Evolutionary conservation across 2,797 vertebrate species (phyloP).

Genomic region (Melanotaenia boesemani): DNA sequence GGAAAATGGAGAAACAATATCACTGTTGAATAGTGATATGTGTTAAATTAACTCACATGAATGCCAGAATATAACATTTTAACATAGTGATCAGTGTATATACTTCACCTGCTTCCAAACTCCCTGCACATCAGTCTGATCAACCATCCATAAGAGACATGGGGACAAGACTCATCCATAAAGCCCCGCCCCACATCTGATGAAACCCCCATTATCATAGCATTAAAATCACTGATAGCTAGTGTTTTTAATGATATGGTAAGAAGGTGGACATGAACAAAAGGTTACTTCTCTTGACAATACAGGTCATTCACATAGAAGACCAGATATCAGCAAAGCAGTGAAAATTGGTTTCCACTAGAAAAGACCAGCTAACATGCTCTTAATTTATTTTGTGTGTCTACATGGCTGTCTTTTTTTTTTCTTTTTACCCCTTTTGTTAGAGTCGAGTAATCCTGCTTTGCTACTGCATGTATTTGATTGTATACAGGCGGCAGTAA

Average conservation of each 20-base stretch:
- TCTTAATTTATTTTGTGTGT: slow-evolving; percentile 6
- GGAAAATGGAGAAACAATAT: no score
- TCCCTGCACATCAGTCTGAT: no score
- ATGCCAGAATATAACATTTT: background rate
- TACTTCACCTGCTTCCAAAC: background rate
- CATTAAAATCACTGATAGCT: no score
- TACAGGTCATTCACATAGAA: background rate
- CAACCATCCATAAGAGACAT: no score
- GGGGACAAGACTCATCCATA: no score
- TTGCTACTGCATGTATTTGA: background rate
- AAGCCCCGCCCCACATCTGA: no score
- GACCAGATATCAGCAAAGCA: slow-evolving; percentile 15
- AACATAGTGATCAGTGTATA: background rate
- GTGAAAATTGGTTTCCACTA: slow-evolving; percentile 10
- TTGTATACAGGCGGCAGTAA: background rate
- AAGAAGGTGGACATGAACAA: no score
- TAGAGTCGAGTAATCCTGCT: slow-evolving; percentile 7
- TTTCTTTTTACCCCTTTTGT: slow-evolving; percentile 8
- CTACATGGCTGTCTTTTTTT: slow-evolving; percentile 7
- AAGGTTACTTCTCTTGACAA: no score
- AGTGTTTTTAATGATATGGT: no score
- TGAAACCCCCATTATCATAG: no score
- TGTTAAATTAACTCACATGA: background rate
- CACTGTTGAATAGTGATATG: no score
- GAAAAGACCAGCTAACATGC: background rate